Evolutionary conservation across 2,113 vertebrate species (phyloP).

Genomic region (Morone chrysops): DNA sequence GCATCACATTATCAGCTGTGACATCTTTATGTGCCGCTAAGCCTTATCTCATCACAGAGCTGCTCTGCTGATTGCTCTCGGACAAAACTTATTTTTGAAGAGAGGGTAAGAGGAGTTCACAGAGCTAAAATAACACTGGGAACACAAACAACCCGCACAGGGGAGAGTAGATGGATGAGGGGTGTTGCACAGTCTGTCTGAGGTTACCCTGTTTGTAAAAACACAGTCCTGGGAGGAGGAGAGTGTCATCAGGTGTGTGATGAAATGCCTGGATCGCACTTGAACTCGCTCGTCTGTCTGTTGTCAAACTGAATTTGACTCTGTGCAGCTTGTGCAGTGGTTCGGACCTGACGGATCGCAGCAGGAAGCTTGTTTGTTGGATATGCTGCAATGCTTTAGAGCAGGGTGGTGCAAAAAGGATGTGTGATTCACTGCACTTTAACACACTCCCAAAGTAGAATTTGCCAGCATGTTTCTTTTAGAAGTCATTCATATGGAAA

Average conservation of each 20-base stretch:
- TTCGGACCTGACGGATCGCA: slow-evolving; percentile 6
- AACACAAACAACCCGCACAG: background rate
- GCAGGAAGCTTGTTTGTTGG: background rate
- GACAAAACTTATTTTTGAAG: slow-evolving; percentile 20
- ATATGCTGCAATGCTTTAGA: background rate
- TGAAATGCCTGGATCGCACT: background rate
- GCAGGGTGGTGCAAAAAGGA: slow-evolving; percentile 9
- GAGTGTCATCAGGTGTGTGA: slow-evolving; percentile 16
- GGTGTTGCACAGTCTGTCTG: background rate
- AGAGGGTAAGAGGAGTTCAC: slow-evolving; percentile 29
- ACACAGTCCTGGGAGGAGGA: slow-evolving; percentile 3
- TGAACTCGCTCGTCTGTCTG: slow-evolving; percentile 1
- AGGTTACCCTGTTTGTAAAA: slow-evolving; percentile 21
- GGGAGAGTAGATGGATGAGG: background rate
- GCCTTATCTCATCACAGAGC: slow-evolving; percentile 27
- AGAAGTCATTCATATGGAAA: background rate
- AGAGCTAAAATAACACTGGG: slow-evolving; percentile 19
- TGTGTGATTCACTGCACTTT: slow-evolving; percentile 11
- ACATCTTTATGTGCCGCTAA: slow-evolving; percentile 40
- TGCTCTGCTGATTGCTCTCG: slow-evolving; percentile 24
- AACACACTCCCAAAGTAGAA: background rate
- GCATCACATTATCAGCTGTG: slow-evolving; percentile 16
- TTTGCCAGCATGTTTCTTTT: background rate
- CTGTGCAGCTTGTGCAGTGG: background rate
- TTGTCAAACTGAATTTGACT: slow-evolving; percentile 15